Percentiles rank a stretch among this genome's conserved stretches.
These are phyloP conservation scores for Opisthograptis luteolata DNA, from an alignment of 2,888 invertebrate species.

Conservation along the genomic window DNA sequence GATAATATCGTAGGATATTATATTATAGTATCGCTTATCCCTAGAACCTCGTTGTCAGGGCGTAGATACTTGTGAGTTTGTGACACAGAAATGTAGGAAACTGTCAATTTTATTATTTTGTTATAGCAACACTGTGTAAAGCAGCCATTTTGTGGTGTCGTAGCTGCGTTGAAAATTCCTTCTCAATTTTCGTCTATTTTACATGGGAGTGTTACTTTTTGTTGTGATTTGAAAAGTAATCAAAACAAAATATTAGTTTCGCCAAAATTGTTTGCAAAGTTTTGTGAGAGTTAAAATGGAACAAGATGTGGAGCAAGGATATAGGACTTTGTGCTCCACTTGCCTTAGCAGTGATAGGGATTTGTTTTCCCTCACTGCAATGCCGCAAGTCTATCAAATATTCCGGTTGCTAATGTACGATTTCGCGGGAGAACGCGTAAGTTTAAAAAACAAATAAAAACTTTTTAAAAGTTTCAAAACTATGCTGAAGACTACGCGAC, in stretches of 20 bases:
- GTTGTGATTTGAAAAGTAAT: conserved; percentile 73
- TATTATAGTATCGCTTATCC: too few relatives aligned
- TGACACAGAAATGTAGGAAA: too few relatives aligned
- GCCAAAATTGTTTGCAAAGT: conserved; percentile 33
- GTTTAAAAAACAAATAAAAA: conserved; percentile 52
- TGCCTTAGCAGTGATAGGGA: conserved; percentile 72
- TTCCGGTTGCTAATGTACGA: conserved; percentile 73
- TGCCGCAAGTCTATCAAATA: conserved; percentile 60
- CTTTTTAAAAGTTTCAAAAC: conserved; percentile 7
- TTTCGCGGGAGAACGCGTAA: conserved; percentile 71
- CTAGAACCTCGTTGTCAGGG: too few relatives aligned
- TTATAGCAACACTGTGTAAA: conserved; percentile 67
- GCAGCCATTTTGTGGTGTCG: conserved; percentile 84
- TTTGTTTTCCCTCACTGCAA: conserved; percentile 60
- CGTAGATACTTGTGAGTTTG: too few relatives aligned
- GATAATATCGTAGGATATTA: too few relatives aligned
- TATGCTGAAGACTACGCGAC: not conserved
- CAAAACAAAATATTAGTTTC: conserved; percentile 51
- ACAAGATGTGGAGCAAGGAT: conserved; percentile 68
- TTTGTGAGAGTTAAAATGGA: conserved; percentile 61
- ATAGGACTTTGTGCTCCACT: conserved; percentile 64
- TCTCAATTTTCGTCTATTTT: conserved; percentile 79
- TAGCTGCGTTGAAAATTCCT: conserved; percentile 65
- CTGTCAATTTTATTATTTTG: not conserved
- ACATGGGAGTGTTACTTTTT: conserved; percentile 83